Base-by-base conservation (phyloP, 2,888 invertebrate species). In the Fragum sueziense region DNA sequence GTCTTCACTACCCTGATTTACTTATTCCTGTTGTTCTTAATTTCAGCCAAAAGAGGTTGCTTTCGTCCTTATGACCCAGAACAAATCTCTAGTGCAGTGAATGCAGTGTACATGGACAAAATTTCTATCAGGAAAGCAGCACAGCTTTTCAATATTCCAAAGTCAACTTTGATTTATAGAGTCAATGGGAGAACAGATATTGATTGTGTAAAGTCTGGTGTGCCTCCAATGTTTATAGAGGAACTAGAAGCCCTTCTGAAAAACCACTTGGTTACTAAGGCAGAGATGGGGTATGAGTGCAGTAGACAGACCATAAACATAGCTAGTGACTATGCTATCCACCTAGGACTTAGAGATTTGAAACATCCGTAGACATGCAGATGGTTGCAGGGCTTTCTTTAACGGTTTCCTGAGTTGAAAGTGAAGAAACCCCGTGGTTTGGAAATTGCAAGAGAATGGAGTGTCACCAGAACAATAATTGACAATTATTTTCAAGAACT, bases 211-310 rank as follows among this genome's bases (percentile, higher is more conserved):
- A 31, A 31, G 62, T 62, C 62, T 62, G 62, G 62, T 9, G 34
- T 33, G 33, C 6, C 34, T 34, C 62, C 76, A 11, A 6, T 76
- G 29, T 72, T 68, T 25, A 34, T 27, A 0, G 67, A 68, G 62
- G 68, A 54, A 22, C 68, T 68, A 20, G 74, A 74, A 67, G 74
- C 74, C 22, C 22, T 74, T 54, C 29, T 33, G 22, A 31, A 22
- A n/a, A 27, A 57, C 2, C 69, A 74, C 51, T 0, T 77, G 0
- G 20, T 67, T 17, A 69, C 68, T 17, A 72, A 72, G 71, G 72
- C 51, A n/a, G 65, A 77, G 41, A 37, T 70, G 1, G 72, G 77
- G 17, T 72, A 72, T 72, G 76, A 71, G 4, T 76, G 59, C 61
- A 61, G 61, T 20, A 27, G 59, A 31, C 27, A 68, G 29, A 57